Conservation (phyloP, 2,797 vertebrate species). For the Hydrophis major region DNA sequence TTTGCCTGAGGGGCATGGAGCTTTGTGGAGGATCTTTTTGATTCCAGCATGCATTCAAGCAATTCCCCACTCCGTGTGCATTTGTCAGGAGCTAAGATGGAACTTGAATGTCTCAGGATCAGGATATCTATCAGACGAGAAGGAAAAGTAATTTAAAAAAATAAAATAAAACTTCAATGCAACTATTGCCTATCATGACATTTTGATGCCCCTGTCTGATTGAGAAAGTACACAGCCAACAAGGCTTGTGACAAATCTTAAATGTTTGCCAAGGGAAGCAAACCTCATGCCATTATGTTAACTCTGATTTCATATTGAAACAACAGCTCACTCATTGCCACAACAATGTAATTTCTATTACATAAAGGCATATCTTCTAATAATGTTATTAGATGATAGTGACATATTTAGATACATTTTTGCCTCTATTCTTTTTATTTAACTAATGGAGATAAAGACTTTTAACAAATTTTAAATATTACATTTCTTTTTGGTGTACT, state of each 20-base stretch:
- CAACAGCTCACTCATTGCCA: neutral
- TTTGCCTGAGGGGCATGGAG: neutral
- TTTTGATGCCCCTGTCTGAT: neutral
- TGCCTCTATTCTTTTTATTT: slow-evolving; percentile 57
- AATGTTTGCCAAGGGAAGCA: neutral
- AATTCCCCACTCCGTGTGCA: neutral
- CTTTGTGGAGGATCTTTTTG: neutral
- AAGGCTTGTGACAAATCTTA: neutral
- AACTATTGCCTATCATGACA: neutral
- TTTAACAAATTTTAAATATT: slow-evolving; percentile 59
- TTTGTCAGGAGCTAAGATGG: neutral
- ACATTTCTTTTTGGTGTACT: slow-evolving; percentile 58
- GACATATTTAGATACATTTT: slow-evolving; percentile 30
- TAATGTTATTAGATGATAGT: neutral
- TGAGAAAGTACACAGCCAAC: neutral
- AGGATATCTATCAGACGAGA: neutral
- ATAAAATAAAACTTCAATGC: neutral
- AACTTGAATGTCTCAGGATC: neutral
- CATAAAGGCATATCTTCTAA: neutral
- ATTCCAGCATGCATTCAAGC: neutral
- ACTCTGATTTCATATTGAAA: neutral
- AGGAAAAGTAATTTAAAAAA: neutral
- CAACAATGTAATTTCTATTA: neutral
- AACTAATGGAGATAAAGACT: slow-evolving; percentile 35
- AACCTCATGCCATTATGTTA: neutral